These are phyloP conservation scores for Parochlus steinenii DNA, from an alignment of 2,888 invertebrate genomes.

Conservation along the genomic window DNA sequence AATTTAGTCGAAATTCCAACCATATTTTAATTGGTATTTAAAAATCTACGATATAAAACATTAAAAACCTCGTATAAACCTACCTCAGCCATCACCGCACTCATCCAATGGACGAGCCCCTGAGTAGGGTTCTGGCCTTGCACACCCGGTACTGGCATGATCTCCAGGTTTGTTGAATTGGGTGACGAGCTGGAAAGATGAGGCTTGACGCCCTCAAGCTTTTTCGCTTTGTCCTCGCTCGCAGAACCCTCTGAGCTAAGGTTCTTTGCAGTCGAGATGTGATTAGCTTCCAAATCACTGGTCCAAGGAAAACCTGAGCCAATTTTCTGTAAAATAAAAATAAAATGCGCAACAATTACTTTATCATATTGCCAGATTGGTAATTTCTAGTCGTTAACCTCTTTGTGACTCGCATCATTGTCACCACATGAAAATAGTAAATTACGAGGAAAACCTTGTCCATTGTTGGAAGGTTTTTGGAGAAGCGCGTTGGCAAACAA, in stretches of 20 bases:
- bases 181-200: too few relatives aligned
- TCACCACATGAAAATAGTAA: conserved; percentile 8
- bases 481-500: conserved; percentile 55
- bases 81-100: conserved; percentile 82
- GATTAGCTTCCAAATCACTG: not conserved
- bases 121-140: conserved; percentile 50
- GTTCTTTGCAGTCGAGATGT: not conserved
- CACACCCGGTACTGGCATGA: conserved; percentile 31
- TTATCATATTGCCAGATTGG: too few relatives aligned
- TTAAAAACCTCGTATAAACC: too few relatives aligned
- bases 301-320: not conserved
- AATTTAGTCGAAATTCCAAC: too few relatives aligned
- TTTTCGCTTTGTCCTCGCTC: too few relatives aligned
- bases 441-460: conserved; percentile 3
- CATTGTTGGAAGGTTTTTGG: conserved; percentile 25
- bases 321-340: not conserved
- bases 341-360: not conserved
- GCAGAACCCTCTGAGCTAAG: too few relatives aligned
- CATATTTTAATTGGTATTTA: too few relatives aligned
- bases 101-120: conserved; percentile 80
- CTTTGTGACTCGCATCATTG: too few relatives aligned
- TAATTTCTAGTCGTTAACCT: too few relatives aligned
- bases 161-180: too few relatives aligned
- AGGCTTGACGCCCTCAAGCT: too few relatives aligned
- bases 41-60: too few relatives aligned